A percentile compares a stretch with the other conserved stretches of the same genome.
These are phyloP conservation scores for Brachionus angularis DNA, from an alignment of 1,140 invertebrate species.

Conservation along the genomic window DNA sequence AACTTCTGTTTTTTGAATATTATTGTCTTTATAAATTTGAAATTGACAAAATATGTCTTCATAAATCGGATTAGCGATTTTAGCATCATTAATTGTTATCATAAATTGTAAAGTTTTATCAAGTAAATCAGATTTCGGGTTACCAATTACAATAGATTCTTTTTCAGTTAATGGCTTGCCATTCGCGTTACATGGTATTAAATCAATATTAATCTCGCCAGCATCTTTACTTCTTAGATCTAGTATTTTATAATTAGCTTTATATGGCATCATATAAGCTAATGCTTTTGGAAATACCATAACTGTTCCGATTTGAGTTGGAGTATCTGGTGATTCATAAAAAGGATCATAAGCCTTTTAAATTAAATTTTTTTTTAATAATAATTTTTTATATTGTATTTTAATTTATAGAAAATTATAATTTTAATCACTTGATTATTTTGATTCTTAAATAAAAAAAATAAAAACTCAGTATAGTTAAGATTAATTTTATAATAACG, in stretches of 20 bases:
- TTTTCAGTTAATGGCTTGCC: slow-evolving; percentile 60
- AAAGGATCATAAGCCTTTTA: slow-evolving; percentile 61
- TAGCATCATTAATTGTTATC: neutral
- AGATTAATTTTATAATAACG: no score
- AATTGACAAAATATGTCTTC: slow-evolving; percentile 44
- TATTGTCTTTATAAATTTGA: slow-evolving; percentile 23
- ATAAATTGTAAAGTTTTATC: slow-evolving; percentile 12
- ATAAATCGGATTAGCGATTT: neutral
- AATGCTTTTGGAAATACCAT: slow-evolving; percentile 63
- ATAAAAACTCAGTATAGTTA: no score
- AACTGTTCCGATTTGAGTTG: slow-evolving; percentile 63
- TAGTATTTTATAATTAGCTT: slow-evolving; percentile 62
- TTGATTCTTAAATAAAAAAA: no score
- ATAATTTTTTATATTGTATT: no score
- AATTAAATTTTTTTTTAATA: neutral
- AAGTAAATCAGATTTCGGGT: slow-evolving; percentile 57
- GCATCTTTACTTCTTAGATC: slow-evolving; percentile 61
- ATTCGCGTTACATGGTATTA: slow-evolving; percentile 58
- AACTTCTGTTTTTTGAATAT: neutral
- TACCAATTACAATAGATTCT: slow-evolving; percentile 61
- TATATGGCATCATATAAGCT: slow-evolving; percentile 56
- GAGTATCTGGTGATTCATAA: slow-evolving; percentile 61
- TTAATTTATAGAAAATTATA: no score
- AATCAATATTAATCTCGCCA: slow-evolving; percentile 61
- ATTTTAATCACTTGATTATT: no score